Evolutionary conservation across 1,140 invertebrate genomes (phyloP), one percentile per base, ranked within the genome.

Genomic region (Capitella teleta): DNA sequence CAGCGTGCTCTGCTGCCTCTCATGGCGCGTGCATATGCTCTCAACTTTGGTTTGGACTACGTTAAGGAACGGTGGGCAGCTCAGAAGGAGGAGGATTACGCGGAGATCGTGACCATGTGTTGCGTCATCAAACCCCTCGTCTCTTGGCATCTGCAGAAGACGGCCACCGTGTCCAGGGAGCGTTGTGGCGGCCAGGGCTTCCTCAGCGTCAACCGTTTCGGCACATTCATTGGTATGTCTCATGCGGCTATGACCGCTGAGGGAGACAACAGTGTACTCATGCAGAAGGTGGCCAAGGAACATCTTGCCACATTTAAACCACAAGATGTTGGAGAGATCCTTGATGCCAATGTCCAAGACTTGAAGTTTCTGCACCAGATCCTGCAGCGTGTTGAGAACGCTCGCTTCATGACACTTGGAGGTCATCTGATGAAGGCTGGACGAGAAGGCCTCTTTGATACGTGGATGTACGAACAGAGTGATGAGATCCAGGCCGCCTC

Each of bases 111-210:
- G 14, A 64, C 59, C 10, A 64, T 66, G 62, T 69, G 67, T 49
- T 69, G 67, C 43, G 67, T 54, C 18, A 64, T 69, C 43, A 69
- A 69, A 52, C 66, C 67, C 10, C 37, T 68, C 2, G 51, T 59
- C 16, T 56, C 61, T 3, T 69, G 67, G 67, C 54, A 66, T 51
- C 51, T 64, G 14, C 66, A 64, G 37, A 50, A 61, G 21, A 51
- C 58, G n/a, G 64, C 59, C 8, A 54, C 58, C n/a, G 50, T 64
- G 21, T 46, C 56, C 38, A 52, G 67, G 37, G 67, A 69, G 44
- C 46, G 67, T 21, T 69, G 67, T 51, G 67, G 67, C 5, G 67
- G 67, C n/a, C 66, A 68, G 51, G 66, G 66, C 34, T 68, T 62
- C 52, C 58, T 67, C 18, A 57, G 63, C 18, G 61, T 59, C 40